These are phyloP conservation scores for Lumbricus terrestris DNA, from an alignment of 2,888 invertebrate species.

Conservation along the genomic window DNA sequence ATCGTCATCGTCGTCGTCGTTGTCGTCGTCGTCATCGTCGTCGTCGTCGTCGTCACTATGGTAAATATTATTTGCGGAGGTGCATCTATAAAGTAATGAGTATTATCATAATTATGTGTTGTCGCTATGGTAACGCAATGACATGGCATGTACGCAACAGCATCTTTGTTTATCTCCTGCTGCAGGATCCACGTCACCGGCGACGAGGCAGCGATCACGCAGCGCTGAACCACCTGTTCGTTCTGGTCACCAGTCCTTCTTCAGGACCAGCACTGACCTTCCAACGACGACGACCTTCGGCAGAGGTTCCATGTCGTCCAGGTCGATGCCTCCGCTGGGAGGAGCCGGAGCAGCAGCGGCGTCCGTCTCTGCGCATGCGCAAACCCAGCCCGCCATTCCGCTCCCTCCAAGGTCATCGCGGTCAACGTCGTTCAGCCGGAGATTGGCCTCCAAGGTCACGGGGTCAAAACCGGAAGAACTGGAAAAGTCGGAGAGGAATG, in stretches of 20 bases:
- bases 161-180: slow-evolving; percentile 5
- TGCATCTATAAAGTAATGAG: no score
- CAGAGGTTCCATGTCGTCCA: not conserved
- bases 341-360: no score
- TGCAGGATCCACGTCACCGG: not conserved
- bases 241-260: not conserved
- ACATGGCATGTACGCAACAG: not conserved
- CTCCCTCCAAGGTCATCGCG: not conserved
- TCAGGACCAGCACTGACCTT: not conserved
- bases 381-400: not conserved
- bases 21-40: no score
- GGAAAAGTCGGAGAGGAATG: not conserved
- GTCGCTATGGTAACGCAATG: not conserved
- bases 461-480: not conserved
- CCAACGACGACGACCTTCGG: not conserved
- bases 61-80: not conserved
- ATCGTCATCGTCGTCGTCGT: not conserved
- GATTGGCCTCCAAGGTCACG: not conserved
- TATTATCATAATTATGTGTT: no score
- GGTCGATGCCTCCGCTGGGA: not conserved
- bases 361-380: not conserved
- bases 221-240: not conserved
- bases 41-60: not conserved
- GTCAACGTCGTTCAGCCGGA: not conserved
- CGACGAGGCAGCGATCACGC: not conserved